phyloP scores from a whole-genome alignment of 2,888 invertebrate species.

The Lycocerus yunnanus region DNA sequence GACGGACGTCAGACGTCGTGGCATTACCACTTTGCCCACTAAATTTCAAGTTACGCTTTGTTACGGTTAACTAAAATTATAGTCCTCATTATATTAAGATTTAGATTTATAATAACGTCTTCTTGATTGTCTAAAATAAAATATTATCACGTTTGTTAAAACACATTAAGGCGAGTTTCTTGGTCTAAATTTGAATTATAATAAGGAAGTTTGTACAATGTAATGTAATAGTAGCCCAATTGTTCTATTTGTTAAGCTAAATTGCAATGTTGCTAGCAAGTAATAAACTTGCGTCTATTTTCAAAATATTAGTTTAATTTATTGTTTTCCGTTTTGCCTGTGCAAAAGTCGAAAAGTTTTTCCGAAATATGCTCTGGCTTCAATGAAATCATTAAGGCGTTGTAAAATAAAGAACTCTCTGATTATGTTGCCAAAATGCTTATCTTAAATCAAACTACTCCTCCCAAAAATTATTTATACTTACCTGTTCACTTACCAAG shows the following conservation, averaged over 20 bases:
- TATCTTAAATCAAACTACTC: neutral
- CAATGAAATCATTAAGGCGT: neutral
- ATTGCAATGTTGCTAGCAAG: neutral
- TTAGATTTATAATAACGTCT: slow-evolving; percentile 8
- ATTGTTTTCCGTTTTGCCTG: neutral
- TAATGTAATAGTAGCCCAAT: neutral
- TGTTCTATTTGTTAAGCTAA: neutral
- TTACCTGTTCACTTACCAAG: neutral
- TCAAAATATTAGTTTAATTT: neutral
- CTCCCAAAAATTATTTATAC: neutral
- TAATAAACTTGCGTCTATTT: no score
- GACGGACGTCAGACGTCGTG: slow-evolving; percentile 11
- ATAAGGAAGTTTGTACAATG: neutral
- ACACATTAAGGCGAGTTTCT: neutral
- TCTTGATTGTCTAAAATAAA: neutral
- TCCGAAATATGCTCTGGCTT: neutral
- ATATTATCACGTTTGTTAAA: neutral
- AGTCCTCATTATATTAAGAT: slow-evolving; percentile 14
- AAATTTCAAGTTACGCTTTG: slow-evolving; percentile 10
- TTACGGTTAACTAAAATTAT: slow-evolving; percentile 14
- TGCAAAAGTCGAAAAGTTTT: neutral
- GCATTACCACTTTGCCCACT: slow-evolving; percentile 8
- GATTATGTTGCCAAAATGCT: neutral
- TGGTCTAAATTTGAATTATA: neutral
- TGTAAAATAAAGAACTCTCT: neutral